Base-by-base conservation (phyloP, 2,888 invertebrate genomes). In the Heliconius charithonia region DNA sequence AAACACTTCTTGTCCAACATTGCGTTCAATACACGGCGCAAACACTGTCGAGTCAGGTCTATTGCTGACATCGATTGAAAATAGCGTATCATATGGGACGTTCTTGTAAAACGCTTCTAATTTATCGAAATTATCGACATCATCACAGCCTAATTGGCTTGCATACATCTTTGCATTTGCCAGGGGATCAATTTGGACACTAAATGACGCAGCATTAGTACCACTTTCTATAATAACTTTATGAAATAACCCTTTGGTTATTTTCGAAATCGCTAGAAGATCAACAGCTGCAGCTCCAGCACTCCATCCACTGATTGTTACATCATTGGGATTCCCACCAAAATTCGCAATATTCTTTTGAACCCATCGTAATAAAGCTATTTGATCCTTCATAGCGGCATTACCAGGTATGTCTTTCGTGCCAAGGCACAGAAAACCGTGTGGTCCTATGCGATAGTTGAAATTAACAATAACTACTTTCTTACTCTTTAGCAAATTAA, bases 341-440 rank as follows among this genome's bases (percentile, higher is more conserved):
- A 91, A 92, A 3, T 76, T 83, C 0, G 84, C 90, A 72, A 93
- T 1, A 51, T 51, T 51, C 7, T 6, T 51, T 19, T 51, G 51
- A 51, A 51, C 51, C 51, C 51, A 51, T 19, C 81, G 78, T 12
- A 92, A 83, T 37, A 89, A 81, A 0, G 90, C 88, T 2, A 92
- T 86, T 82, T 91, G 91, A 76, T 93, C 92, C 81, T 92, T 92
- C 86, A 92, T 85, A 6, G 90, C 92, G 32, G 92, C 92, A 73
- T 93, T 92, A 1, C 92, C 92, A 1, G 92, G 92, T 71, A 84
- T 84, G 69, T 85, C 86, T 77, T 87, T 83, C 19, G 91, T 92
- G 0, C 91, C 91, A 27, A 91, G 85, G 81, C 90, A 91, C n/a
- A 91, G 83, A 65, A 91, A 91, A 0, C 91, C 91, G 78, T 84